Percentiles rank a stretch among this genome's conserved stretches.
phyloP scores from a whole-genome alignment of 1,140 invertebrate genomes.

The Dendrolimus punctatus region DNA sequence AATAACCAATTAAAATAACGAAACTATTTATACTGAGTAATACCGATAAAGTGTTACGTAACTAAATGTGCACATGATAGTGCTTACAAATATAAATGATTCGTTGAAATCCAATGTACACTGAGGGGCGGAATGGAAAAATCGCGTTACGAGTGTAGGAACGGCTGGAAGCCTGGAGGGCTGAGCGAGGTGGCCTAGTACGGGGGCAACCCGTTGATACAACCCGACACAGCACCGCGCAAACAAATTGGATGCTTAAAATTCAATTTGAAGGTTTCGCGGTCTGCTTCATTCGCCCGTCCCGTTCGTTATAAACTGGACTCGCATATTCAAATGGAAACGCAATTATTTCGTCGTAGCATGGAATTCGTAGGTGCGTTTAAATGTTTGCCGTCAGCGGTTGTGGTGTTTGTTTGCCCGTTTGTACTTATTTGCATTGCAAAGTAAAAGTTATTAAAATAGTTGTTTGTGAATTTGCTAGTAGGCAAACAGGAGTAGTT shows the following conservation, averaged over 20 bases:
- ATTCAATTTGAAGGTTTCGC: slow-evolving; percentile 70
- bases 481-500: too few species aligned
- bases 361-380: slow-evolving; percentile 23
- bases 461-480: too few species aligned
- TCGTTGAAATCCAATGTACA: slow-evolving; percentile 40
- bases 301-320: slow-evolving; percentile 52
- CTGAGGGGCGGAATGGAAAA: slow-evolving; percentile 38
- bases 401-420: background rate
- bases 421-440: background rate
- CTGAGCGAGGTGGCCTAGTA: slow-evolving; percentile 9
- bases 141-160: slow-evolving; percentile 55
- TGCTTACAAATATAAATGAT: too few species aligned
- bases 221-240: slow-evolving; percentile 39
- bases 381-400: slow-evolving; percentile 24
- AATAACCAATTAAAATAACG: too few species aligned
- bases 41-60: too few species aligned
- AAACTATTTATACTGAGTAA: too few species aligned
- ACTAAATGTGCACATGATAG: too few species aligned
- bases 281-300: slow-evolving; percentile 57
- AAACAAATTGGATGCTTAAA: slow-evolving; percentile 71
- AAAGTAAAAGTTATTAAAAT: too few species aligned
- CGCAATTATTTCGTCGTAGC: slow-evolving; percentile 57
- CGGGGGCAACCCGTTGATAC: slow-evolving; percentile 29
- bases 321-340: slow-evolving; percentile 50
- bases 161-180: slow-evolving; percentile 18